phyloP scores from a whole-genome alignment of 2,113 vertebrate species.

The Rhea pennata region DNA sequence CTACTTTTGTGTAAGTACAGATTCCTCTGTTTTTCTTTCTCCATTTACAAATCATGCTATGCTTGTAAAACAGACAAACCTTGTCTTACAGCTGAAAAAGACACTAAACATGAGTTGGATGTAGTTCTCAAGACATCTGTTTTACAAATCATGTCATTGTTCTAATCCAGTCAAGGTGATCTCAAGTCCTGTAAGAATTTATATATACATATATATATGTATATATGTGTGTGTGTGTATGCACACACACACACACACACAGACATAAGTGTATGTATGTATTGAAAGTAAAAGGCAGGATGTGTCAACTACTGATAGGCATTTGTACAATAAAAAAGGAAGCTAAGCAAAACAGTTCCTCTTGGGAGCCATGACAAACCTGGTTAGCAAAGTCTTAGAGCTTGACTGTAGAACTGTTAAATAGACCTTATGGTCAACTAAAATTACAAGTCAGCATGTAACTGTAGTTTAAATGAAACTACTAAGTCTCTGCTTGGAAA shows the following conservation, averaged over 20 bases:
- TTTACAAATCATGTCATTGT: neutral
- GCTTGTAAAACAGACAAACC: neutral
- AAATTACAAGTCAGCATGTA: neutral
- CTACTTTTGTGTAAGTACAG: neutral
- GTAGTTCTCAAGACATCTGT: neutral
- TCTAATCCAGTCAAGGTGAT: neutral
- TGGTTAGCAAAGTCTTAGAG: neutral
- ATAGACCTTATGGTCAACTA: neutral
- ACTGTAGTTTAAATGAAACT: neutral
- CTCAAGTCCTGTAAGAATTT: neutral
- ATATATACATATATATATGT: neutral
- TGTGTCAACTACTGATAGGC: neutral
- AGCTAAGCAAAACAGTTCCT: neutral
- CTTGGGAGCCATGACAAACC: neutral
- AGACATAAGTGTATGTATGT: no score
- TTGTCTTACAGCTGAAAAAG: constrained; percentile 28
- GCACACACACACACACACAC: neutral
- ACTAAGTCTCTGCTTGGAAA: neutral
- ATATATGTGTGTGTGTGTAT: neutral
- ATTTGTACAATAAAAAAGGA: neutral
- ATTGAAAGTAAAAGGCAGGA: neutral
- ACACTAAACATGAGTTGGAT: neutral
- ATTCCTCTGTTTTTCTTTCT: neutral
- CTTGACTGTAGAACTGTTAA: neutral
- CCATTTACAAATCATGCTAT: neutral